Percentiles rank a stretch among this genome's conserved stretches.
phyloP scores from a whole-genome alignment of 2,797 vertebrate genomes.

The Eurystomus glaucurus region DNA sequence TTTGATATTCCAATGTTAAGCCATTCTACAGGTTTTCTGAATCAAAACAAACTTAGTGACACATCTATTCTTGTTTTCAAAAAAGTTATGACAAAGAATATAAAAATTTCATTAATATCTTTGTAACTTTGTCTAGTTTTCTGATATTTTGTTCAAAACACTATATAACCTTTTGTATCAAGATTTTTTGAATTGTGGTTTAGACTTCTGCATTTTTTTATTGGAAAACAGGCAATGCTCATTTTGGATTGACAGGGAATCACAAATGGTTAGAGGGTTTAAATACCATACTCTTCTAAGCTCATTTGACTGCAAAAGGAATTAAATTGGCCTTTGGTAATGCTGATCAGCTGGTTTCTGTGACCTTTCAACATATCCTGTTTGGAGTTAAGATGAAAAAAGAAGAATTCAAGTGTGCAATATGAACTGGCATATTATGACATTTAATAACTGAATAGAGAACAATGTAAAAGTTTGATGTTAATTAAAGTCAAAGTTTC shows the following conservation, averaged over 20 bases:
- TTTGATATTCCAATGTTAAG: neutral
- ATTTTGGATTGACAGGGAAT: neutral
- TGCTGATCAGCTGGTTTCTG: conserved; percentile 46
- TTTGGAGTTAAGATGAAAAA: conserved; percentile 32
- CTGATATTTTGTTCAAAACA: neutral
- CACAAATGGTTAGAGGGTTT: neutral
- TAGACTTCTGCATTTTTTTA: neutral
- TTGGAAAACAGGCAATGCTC: neutral
- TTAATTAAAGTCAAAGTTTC: conserved; percentile 58
- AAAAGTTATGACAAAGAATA: neutral
- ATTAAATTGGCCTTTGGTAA: conserved; percentile 72
- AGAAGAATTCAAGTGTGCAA: conserved; percentile 15
- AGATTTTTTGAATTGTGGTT: neutral
- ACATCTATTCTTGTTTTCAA: neutral
- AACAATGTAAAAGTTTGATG: conserved; percentile 25
- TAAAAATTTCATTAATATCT: neutral
- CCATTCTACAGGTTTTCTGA: neutral
- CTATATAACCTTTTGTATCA: neutral
- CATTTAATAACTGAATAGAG: conserved; percentile 43
- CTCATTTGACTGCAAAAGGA: conserved; percentile 60
- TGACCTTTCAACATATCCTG: conserved; percentile 71
- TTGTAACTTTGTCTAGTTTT: neutral
- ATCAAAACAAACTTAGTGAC: conserved; percentile 1
- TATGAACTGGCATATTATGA: conserved; percentile 40
- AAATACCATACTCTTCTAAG: conserved; percentile 65